Base-by-base conservation (phyloP, 2,888 invertebrate species). In the Byasa hedistus region DNA sequence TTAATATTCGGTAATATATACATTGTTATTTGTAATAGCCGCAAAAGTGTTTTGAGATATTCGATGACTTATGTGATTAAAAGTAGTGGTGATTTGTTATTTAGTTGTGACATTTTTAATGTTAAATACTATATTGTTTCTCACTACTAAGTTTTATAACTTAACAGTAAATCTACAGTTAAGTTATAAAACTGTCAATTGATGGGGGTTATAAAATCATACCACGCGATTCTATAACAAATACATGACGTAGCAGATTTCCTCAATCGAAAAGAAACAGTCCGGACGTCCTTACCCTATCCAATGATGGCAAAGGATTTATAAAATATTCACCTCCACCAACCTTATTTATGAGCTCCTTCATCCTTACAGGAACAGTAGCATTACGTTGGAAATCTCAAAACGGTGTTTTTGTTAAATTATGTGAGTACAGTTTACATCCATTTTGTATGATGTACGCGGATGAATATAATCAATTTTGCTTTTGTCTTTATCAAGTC, bases 251-350 rank as follows among this genome's bases (percentile, higher is more conserved):
- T 72, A 75, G 76, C 81, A 82, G 81, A 82, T 83, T 82, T 79
- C 75, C 76, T 77, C 76, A 80, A 83, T 83, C 79, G 83, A 69
- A 72, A 68, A 79, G 83, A 69, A 71, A 63, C 69, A 68, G 64
- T 67, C 80, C 84, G 84, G 82, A 83, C 83, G 75, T 82, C 80
- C 83, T 80, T 81, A 79, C 85, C 84, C 83, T 76, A 85, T 81
- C 79, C 84, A 81, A 87, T 86, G 86, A 85, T 83, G 86, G 84
- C 78, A 77, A 75, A 78, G 79, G 78, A 80, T 83, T 79, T 80
- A 86, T 87, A 82, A 87, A 87, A 87, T 86, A 87, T 87, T 86
- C 86, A 87, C 74, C 76, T 74, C 75, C 76, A 78, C 78, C 82
- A 80, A 83, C 80, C 83, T 85, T 86, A 86, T 86, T 86, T 86